phyloP scores from a whole-genome alignment of 2,888 invertebrate species.

The Dichetophora obliterata region DNA sequence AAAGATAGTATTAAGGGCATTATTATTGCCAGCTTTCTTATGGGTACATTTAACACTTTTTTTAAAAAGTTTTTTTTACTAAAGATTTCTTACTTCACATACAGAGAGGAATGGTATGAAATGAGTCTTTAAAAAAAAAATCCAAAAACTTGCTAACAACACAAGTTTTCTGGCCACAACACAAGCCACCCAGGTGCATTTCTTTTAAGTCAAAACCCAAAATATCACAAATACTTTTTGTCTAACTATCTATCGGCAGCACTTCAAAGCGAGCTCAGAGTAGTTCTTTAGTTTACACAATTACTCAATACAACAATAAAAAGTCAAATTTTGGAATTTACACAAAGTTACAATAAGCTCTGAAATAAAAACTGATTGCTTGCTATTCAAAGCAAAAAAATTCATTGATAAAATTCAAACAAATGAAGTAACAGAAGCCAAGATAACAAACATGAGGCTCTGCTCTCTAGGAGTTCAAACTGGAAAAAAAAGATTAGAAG shows the following conservation, averaged over 20 bases:
- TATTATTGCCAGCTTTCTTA: neutral
- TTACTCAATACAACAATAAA: neutral
- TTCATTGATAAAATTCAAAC: slow-evolving; percentile 19
- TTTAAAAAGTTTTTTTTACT: neutral
- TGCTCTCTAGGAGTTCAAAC: neutral
- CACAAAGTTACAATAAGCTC: slow-evolving; percentile 15
- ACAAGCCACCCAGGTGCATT: slow-evolving; percentile 27
- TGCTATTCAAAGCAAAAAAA: neutral
- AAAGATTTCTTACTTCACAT: neutral
- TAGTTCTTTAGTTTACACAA: neutral
- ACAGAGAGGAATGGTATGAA: no score
- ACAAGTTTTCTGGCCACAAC: neutral
- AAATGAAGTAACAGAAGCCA: slow-evolving; percentile 23
- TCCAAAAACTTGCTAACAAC: neutral
- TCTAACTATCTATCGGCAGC: neutral
- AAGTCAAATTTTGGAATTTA: slow-evolving; percentile 4
- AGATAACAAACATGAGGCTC: neutral
- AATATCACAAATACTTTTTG: neutral
- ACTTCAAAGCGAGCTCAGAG: slow-evolving; percentile 12
- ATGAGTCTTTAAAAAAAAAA: no score
- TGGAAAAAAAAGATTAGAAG: neutral
- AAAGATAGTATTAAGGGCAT: no score
- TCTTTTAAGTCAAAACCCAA: neutral
- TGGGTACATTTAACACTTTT: neutral
- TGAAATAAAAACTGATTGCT: neutral